A percentile compares a stretch with the other conserved stretches of the same genome.
These are phyloP conservation scores for Beroe forskalii DNA, from an alignment of 37 sponge, comb jelly and placozoan species.

Conservation along the genomic window DNA sequence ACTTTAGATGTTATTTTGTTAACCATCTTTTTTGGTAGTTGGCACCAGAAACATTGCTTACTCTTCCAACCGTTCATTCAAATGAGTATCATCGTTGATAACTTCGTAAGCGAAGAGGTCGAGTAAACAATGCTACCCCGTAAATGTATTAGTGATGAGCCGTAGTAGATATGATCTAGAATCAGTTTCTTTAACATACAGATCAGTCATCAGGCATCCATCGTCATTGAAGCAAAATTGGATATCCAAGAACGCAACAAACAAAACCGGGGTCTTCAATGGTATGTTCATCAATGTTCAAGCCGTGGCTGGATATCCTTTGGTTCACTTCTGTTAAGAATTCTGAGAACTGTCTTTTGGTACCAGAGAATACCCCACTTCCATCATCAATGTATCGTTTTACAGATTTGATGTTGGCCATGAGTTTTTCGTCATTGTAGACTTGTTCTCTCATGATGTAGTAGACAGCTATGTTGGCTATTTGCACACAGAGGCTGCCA, in stretches of 20 bases:
- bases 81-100: too few species aligned
- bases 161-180: background rate
- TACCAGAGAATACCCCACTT: too few species aligned
- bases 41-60: too few species aligned
- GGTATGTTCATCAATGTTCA: background rate
- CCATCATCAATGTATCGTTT: background rate
- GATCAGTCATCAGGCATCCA: background rate
- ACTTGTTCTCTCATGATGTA: background rate
- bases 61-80: too few species aligned
- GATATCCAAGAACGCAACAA: background rate
- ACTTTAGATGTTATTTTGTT: too few species aligned
- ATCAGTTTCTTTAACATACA: conserved; percentile 11
- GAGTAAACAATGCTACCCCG: too few species aligned
- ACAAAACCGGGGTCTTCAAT: background rate
- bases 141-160: too few species aligned
- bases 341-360: background rate
- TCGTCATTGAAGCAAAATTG: background rate
- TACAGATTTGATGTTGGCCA: background rate
- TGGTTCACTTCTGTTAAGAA: background rate
- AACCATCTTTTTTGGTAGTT: too few species aligned
- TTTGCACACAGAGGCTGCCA: background rate
- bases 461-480: background rate
- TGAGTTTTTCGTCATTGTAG: background rate
- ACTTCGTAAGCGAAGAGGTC: too few species aligned
- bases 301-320: too few species aligned